Evolutionary conservation across 2,797 vertebrate genomes (phyloP).

Genomic region (Choloepus didactylus): DNA sequence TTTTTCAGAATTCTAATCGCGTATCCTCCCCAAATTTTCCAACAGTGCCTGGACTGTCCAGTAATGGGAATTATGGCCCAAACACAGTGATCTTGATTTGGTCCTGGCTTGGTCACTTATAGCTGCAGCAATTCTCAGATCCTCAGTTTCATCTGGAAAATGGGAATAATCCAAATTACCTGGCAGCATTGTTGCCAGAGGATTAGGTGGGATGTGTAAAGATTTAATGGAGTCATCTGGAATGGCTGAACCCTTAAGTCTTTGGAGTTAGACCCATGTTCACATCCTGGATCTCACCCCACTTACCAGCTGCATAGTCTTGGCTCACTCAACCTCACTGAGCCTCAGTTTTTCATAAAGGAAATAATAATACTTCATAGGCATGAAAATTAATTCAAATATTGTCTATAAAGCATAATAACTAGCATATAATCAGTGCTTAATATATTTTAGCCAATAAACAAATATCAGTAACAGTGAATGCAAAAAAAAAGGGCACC

Average conservation of each 20-base stretch:
- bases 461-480: neutral
- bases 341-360: neutral
- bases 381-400: neutral
- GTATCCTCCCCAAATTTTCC: neutral
- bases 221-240: neutral
- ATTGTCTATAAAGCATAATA: neutral
- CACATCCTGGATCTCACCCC: neutral
- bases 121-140: neutral
- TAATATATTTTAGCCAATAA: neutral
- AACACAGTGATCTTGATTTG: neutral
- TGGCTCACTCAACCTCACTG: neutral
- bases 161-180: neutral
- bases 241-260: neutral
- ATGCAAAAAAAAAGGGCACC: neutral
- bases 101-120: neutral
- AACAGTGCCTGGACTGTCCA: neutral
- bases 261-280: neutral
- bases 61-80: neutral
- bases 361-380: neutral
- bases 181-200: neutral
- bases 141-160: conserved; percentile 4
- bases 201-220: neutral
- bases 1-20: neutral
- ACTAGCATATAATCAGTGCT: neutral
- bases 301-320: neutral